Percentiles rank a stretch among this genome's conserved stretches.
These are phyloP conservation scores for Emydura subglobosa DNA, from an alignment of 2,113 vertebrate genomes.

Conservation along the genomic window DNA sequence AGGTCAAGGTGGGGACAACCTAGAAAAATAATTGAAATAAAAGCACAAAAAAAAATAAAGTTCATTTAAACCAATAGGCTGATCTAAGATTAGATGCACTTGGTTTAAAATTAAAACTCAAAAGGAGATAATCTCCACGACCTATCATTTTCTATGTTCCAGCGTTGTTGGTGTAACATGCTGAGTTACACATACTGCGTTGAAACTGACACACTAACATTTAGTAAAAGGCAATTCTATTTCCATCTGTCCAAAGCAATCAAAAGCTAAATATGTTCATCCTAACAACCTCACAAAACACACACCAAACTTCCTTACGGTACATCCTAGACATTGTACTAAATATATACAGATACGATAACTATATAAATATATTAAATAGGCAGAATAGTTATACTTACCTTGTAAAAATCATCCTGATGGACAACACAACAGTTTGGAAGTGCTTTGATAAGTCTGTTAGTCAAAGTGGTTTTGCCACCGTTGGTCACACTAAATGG, in stretches of 20 bases:
- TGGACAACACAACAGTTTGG: conserved; percentile 96
- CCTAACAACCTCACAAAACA: not conserved
- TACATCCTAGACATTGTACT: not conserved
- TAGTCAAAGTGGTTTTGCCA: conserved; percentile 94
- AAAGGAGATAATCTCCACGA: not conserved
- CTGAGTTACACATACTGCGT: not conserved
- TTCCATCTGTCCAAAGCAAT: fast-evolving
- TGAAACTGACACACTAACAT: no score
- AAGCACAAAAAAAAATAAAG: not conserved
- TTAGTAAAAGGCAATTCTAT: not conserved
- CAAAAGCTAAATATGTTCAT: not conserved
- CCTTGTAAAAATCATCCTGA: conserved; percentile 97
- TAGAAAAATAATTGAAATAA: not conserved
- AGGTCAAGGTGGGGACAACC: not conserved
- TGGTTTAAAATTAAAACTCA: not conserved
- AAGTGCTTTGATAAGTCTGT: conserved; percentile 82
- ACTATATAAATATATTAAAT: not conserved
- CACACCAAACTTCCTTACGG: not conserved
- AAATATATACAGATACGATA: fast-evolving
- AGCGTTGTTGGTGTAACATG: not conserved
- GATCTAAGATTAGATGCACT: not conserved
- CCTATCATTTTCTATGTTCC: no score
- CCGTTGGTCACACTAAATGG: conserved; percentile 89
- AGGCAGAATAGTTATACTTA: conserved; percentile 43
- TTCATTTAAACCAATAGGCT: not conserved